Conservation (phyloP, 2,888 invertebrate genomes). For the Cylloceria caligata region DNA sequence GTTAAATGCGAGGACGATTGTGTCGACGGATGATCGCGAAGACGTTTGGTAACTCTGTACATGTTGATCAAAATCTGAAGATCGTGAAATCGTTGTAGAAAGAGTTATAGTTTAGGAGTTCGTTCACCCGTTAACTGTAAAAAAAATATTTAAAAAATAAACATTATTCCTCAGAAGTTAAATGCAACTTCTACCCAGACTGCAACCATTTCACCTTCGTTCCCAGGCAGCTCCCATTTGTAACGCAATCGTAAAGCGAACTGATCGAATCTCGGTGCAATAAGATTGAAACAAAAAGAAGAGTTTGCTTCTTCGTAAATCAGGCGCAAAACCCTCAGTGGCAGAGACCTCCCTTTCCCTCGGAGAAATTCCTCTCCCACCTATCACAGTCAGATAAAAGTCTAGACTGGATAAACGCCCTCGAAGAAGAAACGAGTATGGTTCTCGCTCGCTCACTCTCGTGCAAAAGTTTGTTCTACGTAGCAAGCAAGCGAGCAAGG, state of each 20-base stretch:
- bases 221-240: slow-evolving; percentile 15
- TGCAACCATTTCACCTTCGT: slow-evolving; percentile 3
- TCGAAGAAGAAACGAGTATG: not conserved
- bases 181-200: not conserved
- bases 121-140: not conserved
- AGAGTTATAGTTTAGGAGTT: not conserved
- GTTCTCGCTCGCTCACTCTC: slow-evolving; percentile 1
- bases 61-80: not conserved
- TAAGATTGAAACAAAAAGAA: slow-evolving; percentile 14
- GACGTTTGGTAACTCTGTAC: not conserved
- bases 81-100: not conserved
- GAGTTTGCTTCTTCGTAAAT: slow-evolving; percentile 33
- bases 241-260: slow-evolving; percentile 19
- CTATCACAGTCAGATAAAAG: slow-evolving; percentile 29
- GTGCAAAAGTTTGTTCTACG: slow-evolving; percentile 39
- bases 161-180: not conserved
- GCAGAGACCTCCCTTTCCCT: not conserved
- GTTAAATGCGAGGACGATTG: not conserved
- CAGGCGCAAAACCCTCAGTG: slow-evolving; percentile 33
- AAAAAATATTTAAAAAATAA: not conserved
- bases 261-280: slow-evolving; percentile 30
- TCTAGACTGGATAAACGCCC: slow-evolving; percentile 31
- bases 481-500: not conserved
- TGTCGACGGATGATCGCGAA: not conserved
- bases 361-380: not conserved